Evolutionary conservation across 2,888 invertebrate genomes (phyloP).

Genomic region (Nymphalis c-album): DNA sequence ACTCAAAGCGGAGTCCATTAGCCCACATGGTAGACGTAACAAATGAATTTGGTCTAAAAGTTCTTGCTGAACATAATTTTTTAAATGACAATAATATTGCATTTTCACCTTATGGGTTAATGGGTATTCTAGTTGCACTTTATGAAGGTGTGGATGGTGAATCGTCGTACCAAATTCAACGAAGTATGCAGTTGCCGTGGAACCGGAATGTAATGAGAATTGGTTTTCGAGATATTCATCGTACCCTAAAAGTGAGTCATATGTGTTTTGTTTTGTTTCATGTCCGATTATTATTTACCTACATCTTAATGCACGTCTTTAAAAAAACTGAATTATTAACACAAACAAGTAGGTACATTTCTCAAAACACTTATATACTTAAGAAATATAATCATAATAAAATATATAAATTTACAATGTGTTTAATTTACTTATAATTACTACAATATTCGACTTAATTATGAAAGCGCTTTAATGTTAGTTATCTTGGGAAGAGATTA

Average conservation of each 20-base stretch:
- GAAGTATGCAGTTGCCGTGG: constrained; percentile 86
- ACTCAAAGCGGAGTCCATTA: constrained; percentile 80
- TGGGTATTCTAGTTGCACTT: constrained; percentile 89
- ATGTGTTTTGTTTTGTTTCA: constrained; percentile 5
- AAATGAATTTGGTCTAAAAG: constrained; percentile 86
- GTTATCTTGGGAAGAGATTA: no score
- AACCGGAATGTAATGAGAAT: constrained; percentile 87
- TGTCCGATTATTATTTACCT: background rate
- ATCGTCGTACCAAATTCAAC: constrained; percentile 86
- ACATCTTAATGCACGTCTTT: background rate
- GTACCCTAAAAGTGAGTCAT: constrained; percentile 87
- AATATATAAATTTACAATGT: no score
- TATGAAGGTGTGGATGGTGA: constrained; percentile 89
- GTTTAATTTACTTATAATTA: no score
- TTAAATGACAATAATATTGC: constrained; percentile 90
- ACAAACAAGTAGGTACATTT: background rate
- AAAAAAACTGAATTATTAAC: background rate
- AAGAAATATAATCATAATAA: no score
- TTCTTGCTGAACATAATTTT: constrained; percentile 86
- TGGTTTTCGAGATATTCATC: constrained; percentile 91
- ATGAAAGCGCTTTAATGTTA: no score
- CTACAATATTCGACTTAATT: no score
- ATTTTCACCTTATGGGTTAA: constrained; percentile 91
- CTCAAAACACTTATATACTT: background rate
- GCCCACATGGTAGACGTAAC: constrained; percentile 90